Evolutionary conservation across 2,113 vertebrate genomes (phyloP), one percentile per base, ranked within the genome.

Genomic region (Tachysurus vachellii): DNA sequence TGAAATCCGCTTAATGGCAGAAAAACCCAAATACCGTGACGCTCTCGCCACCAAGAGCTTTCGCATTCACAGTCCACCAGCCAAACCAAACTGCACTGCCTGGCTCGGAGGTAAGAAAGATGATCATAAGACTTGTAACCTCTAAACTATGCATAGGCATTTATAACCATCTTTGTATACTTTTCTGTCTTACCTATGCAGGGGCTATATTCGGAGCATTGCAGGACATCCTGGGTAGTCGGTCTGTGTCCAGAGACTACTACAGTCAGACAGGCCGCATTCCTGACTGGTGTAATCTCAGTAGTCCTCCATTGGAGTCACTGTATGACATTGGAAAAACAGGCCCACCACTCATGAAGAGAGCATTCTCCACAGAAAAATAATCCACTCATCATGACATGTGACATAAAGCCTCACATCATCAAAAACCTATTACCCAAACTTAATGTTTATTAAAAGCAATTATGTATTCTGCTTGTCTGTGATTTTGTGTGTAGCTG

Each of bases 301-400:
- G 95, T 89, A 96, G 97, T 21, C 97, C 98, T 4, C 97, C 96
- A 0, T 94, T 98, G 26, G 97, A 99, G 91, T 96, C 96, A 75
- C 94, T 98, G 91, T 98, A 98, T 85, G 98, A 99, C 77, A 92
- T 97, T 0, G 96, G 96, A 0, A 99, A 99, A 91, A 94, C 97
- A 1, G 97, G 97, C 0, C 98, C 97, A 1, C 97, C 98, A 0
- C 77, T 99, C 64, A 99, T 99, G 97, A 99, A 99, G 92, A 97
- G 98, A 87, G 97, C 98, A 59, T 99, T 99, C 94, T 99, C 98
- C 82, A 99, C 98, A 0, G 98, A 99, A 92, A 99, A 99, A 93
- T 99, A 92, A 95, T 88, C 80, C 19, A 31, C 36, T 28, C 23
- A 5, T 26, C 84, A 47, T 53, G 28, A 50, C 26, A 17, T 68